Evolutionary conservation across 2,888 invertebrate species (phyloP), one percentile per base, ranked within the genome.

Genomic region (Agrypnus murinus): DNA sequence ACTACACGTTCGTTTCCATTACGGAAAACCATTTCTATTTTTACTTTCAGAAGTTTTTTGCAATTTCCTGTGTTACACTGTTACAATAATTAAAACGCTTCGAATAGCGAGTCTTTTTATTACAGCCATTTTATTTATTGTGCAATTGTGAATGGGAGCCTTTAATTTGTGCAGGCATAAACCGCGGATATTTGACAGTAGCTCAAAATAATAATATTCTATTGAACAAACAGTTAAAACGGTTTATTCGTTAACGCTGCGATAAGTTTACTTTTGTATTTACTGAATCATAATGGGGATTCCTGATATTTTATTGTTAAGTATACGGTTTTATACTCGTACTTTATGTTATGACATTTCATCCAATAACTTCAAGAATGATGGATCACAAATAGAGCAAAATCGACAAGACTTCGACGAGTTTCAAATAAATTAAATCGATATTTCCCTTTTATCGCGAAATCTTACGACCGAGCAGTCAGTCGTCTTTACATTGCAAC

Each of bases 1-100:
- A 71, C 65, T 65, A 50, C 71, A 55, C 50, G 58, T 64, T 69
- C 64, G 64, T 34, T 31, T 65, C 40, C 25, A 40, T 59, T 17
- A 14, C 57, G 3, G 45, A 48, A 48, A 65, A 3, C 15, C 12
- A 9, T 15, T 43, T n/a, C 57, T 65, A 65, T 57, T 65, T 65
- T 58, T 66, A 48, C 38, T 66, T 66, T 55, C 43, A 55, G 10
- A 64, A 36, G 34, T 25, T 46, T 58, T 36, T 19, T 46, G 19
- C 55, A 57, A 59, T 59, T 57, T 43, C 53, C 53, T 62, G 62
- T 46, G 19, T 25, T 25, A 25, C 25, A 25, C 43, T 31, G 32
- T 55, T 57, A 40, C 34, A 10, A 25, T 25, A 25, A 34, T 38
- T 32, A 10, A 25, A 31, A 9, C n/a, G 17, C 38, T n/a, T 57